phyloP scores from a whole-genome alignment of 2,797 vertebrate genomes.

The Pteronotus mesoamericanus region DNA sequence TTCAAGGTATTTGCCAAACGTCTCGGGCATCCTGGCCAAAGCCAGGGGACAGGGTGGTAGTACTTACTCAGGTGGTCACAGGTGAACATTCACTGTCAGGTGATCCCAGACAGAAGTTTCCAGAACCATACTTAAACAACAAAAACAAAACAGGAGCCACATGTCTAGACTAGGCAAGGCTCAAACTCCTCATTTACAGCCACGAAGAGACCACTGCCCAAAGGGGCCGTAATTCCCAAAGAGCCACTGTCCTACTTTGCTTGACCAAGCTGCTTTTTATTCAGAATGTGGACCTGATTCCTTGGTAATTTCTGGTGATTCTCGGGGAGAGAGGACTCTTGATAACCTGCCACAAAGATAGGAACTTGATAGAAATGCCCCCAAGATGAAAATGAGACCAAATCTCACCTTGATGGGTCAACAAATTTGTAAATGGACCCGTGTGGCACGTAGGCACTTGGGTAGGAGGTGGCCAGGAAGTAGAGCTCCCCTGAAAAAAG shows the following conservation, averaged over 20 bases:
- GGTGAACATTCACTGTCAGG: background rate
- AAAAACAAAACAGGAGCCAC: background rate
- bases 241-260: background rate
- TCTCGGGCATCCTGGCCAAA: background rate
- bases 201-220: background rate
- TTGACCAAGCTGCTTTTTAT: background rate
- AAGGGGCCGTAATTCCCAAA: background rate
- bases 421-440: constrained; percentile 89
- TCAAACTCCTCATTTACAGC: background rate
- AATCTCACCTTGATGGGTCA: constrained; percentile 88
- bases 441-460: constrained; percentile 82
- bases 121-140: background rate
- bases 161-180: background rate
- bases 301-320: background rate
- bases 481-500: constrained; percentile 86
- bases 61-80: background rate
- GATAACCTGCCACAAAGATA: background rate
- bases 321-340: background rate
- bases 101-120: background rate
- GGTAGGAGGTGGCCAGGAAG: constrained; percentile 89
- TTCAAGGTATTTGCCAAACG: background rate
- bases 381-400: background rate
- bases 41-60: background rate
- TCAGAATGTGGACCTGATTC: background rate
- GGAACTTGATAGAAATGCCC: background rate